phyloP scores from a whole-genome alignment of 2,888 invertebrate genomes.

The Idaea dimidiata region DNA sequence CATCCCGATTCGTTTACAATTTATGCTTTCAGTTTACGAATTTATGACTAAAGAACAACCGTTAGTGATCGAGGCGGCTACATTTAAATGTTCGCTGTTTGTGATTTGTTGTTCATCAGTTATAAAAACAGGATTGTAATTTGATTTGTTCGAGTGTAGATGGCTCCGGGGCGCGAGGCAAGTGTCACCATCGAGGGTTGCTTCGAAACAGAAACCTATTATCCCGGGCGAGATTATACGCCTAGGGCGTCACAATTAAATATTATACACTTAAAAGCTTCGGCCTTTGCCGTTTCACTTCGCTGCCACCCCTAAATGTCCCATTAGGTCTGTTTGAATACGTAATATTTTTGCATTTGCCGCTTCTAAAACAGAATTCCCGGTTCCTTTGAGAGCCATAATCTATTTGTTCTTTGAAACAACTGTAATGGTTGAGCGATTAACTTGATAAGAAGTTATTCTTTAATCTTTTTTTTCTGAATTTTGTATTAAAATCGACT shows the following conservation, averaged over 20 bases:
- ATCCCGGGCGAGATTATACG: slow-evolving; percentile 82
- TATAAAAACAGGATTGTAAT: slow-evolving; percentile 76
- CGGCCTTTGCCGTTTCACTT: slow-evolving; percentile 81
- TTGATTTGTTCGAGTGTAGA: slow-evolving; percentile 75
- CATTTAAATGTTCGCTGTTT: slow-evolving; percentile 11
- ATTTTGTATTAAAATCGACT: slow-evolving; percentile 12
- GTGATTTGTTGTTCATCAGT: slow-evolving; percentile 53
- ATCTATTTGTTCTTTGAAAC: slow-evolving; percentile 80
- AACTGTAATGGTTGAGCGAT: slow-evolving; percentile 76
- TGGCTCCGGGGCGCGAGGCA: slow-evolving; percentile 71
- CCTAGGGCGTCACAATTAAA: slow-evolving; percentile 82
- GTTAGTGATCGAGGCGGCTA: slow-evolving; percentile 18
- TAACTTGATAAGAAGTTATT: slow-evolving; percentile 66
- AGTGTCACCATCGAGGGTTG: slow-evolving; percentile 78
- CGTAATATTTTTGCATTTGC: slow-evolving; percentile 81
- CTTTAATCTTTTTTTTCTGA: slow-evolving; percentile 46
- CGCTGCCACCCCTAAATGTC: slow-evolving; percentile 81
- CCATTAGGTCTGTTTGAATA: slow-evolving; percentile 81
- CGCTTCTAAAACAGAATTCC: slow-evolving; percentile 77
- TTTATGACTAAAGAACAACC: slow-evolving; percentile 49
- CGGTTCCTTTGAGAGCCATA: slow-evolving; percentile 79
- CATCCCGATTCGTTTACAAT: slow-evolving; percentile 69
- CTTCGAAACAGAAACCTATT: slow-evolving; percentile 81
- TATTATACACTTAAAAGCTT: slow-evolving; percentile 82
- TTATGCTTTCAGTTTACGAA: slow-evolving; percentile 57